Conservation (phyloP, 2,888 invertebrate genomes). For the Mantis religiosa region DNA sequence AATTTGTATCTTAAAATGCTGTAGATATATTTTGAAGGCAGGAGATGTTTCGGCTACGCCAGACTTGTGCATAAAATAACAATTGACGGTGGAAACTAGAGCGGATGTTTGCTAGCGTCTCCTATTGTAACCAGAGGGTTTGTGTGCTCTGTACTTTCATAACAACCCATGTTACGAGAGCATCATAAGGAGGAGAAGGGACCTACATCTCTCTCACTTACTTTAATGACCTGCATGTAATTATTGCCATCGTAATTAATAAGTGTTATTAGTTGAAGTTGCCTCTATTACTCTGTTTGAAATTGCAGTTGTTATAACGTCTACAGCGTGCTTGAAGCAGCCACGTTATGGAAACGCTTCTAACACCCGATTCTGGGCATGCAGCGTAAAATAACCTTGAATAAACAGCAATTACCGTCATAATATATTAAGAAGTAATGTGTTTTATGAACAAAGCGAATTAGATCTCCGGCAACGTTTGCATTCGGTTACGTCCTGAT, state of each 20-base stretch:
- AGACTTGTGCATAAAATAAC: too few species aligned
- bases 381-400: too few species aligned
- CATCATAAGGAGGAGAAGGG: background rate
- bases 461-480: too few species aligned
- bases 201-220: background rate
- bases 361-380: too few species aligned
- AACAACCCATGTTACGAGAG: background rate
- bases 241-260: background rate
- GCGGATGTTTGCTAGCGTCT: background rate
- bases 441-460: too few species aligned
- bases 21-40: too few species aligned
- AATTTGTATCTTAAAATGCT: too few species aligned
- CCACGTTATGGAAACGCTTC: too few species aligned
- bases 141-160: background rate
- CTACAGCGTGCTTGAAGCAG: too few species aligned
- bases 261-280: slow-evolving; percentile 1
- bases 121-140: background rate
- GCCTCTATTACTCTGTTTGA: background rate
- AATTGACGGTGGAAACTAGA: background rate
- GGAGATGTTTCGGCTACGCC: background rate
- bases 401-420: too few species aligned
- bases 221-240: background rate
- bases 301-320: background rate
- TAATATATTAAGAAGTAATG: too few species aligned
- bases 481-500: too few species aligned